These are phyloP conservation scores for Pipistrellus kuhlii DNA, from an alignment of 2,797 vertebrate genomes.

Conservation along the genomic window DNA sequence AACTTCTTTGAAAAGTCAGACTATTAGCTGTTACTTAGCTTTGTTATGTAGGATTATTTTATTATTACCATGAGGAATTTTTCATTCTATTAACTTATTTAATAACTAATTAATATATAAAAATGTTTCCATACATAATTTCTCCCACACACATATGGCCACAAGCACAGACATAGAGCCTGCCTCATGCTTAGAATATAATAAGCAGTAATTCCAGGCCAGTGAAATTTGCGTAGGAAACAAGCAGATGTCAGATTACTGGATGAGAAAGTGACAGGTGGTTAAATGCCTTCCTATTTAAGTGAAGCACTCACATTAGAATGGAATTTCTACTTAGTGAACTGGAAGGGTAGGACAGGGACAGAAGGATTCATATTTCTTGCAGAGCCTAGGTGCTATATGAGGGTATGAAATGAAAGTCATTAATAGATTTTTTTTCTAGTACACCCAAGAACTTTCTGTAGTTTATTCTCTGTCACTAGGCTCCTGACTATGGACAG, in stretches of 20 bases:
- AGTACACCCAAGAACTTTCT: background rate
- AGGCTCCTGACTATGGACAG: background rate
- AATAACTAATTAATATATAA: background rate
- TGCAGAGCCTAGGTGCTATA: background rate
- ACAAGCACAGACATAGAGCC: background rate
- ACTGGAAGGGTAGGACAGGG: background rate
- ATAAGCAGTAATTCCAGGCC: slow-evolving; percentile 11
- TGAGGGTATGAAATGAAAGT: slow-evolving; percentile 42
- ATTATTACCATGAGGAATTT: slow-evolving; percentile 1
- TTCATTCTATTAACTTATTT: background rate
- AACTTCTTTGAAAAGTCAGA: slow-evolving; percentile 35
- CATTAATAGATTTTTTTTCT: slow-evolving; percentile 45
- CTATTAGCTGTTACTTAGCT: background rate
- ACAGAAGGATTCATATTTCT: slow-evolving; percentile 20
- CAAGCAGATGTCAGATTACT: slow-evolving; percentile 22
- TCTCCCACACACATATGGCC: background rate
- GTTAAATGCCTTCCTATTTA: slow-evolving; percentile 54
- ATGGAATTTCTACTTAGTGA: slow-evolving; percentile 62
- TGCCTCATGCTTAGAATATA: background rate
- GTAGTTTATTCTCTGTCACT: background rate
- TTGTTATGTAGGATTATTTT: slow-evolving; percentile 29
- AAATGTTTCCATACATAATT: background rate
- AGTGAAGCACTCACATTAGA: slow-evolving; percentile 10
- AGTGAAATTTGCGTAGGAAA: background rate
- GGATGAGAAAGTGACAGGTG: slow-evolving; percentile 48